These are phyloP conservation scores for Forbesichthys agassizii DNA, from an alignment of 2,113 vertebrate species.

Conservation along the genomic window DNA sequence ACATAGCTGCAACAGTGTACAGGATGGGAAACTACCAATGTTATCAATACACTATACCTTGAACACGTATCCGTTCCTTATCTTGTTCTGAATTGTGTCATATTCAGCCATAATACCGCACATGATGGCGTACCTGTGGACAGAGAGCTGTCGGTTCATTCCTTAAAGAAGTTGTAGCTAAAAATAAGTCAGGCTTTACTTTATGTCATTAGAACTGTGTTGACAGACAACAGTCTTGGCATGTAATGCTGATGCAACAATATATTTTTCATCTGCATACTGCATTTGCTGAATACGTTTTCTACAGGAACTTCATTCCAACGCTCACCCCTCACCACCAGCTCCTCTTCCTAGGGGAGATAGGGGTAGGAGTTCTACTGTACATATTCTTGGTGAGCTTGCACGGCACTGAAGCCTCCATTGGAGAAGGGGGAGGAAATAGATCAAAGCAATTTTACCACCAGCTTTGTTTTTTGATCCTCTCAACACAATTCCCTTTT, in stretches of 20 bases:
- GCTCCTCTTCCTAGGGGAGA: neutral
- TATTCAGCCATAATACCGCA: conserved; percentile 93
- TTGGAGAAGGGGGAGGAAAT: too few species aligned
- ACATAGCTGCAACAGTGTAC: neutral
- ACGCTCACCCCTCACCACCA: too few species aligned
- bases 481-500: conserved; percentile 62
- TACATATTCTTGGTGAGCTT: too few species aligned
- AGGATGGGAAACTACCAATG: neutral
- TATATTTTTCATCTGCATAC: too few species aligned
- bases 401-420: too few species aligned
- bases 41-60: conserved; percentile 80
- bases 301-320: too few species aligned
- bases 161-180: neutral
- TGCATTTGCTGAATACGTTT: too few species aligned
- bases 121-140: conserved; percentile 90
- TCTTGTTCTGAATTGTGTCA: conserved; percentile 94
- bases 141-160: conserved; percentile 3
- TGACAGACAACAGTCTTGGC: too few species aligned
- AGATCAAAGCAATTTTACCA: neutral
- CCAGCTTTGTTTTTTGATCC: neutral
- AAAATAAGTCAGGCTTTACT: too few species aligned
- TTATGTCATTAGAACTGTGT: too few species aligned
- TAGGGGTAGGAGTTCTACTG: neutral
- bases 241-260: too few species aligned
- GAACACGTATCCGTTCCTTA: conserved; percentile 92